phyloP scores from a whole-genome alignment of 2,113 vertebrate genomes.

The Acrocephalus arundinaceus region DNA sequence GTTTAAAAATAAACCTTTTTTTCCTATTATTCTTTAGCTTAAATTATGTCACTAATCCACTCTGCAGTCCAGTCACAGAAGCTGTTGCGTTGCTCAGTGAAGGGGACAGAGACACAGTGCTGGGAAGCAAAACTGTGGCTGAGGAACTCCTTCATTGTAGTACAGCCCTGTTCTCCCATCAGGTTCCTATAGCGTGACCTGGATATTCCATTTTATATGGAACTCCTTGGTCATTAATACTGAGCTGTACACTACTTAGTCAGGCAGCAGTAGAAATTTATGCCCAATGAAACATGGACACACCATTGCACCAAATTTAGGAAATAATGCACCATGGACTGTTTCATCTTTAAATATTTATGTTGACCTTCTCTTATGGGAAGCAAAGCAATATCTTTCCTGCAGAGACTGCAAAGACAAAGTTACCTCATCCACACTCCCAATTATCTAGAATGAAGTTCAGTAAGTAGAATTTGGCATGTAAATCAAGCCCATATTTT shows the following conservation, averaged over 20 bases:
- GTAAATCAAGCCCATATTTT: background rate
- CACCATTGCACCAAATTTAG: background rate
- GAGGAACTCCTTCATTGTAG: background rate
- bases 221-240: background rate
- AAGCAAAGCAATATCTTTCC: background rate
- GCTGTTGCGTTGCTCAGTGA: background rate
- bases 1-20: conserved; percentile 19
- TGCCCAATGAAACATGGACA: background rate
- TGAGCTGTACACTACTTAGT: background rate
- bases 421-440: background rate
- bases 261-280: background rate
- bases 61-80: background rate
- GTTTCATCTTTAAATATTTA: background rate
- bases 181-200: background rate
- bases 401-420: background rate
- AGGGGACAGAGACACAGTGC: background rate
- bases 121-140: background rate
- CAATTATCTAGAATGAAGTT: background rate
- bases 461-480: background rate
- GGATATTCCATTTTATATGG: accelerated
- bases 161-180: background rate
- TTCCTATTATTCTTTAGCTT: background rate
- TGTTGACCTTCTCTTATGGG: background rate
- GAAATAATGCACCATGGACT: background rate
- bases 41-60: background rate